These are phyloP conservation scores for Tineola bisselliella DNA, from an alignment of 2,888 invertebrate species.

Conservation along the genomic window DNA sequence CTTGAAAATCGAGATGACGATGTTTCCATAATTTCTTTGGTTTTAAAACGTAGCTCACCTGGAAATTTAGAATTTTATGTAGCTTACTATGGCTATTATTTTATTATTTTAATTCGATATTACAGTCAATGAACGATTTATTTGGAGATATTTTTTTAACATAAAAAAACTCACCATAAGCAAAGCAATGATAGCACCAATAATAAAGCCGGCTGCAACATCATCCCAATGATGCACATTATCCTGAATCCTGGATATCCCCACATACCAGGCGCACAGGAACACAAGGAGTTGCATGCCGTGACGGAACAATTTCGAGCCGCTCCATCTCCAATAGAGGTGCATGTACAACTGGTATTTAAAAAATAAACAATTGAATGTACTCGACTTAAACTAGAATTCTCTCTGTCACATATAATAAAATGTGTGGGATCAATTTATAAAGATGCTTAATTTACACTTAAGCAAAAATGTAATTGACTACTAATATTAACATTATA, in stretches of 20 bases:
- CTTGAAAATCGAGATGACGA: constrained; percentile 23
- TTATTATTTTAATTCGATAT: no score
- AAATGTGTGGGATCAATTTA: no score
- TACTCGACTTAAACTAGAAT: no score
- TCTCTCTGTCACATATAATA: no score
- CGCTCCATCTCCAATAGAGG: constrained; percentile 76
- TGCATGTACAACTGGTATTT: constrained; percentile 80
- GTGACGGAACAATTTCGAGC: constrained; percentile 78
- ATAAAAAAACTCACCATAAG: constrained; percentile 57
- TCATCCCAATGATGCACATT: constrained; percentile 94
- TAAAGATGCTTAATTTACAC: no score
- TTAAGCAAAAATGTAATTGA: no score
- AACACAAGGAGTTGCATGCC: constrained; percentile 76
- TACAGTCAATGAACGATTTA: no score
- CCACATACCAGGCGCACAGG: constrained; percentile 76
- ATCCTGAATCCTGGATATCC: constrained; percentile 82
- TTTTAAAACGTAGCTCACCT: constrained; percentile 50
- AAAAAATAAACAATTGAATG: no score
- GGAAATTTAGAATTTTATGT: constrained; percentile 22
- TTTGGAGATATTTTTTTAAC: no score
- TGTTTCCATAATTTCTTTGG: constrained; percentile 39
- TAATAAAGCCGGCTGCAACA: constrained; percentile 76
- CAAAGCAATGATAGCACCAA: constrained; percentile 68
- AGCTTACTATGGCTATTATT: no score
- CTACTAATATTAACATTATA: no score